Conservation (phyloP, 30 jellyfish, hydroid and myxozoan genomes). For the Hydra vulgaris region DNA sequence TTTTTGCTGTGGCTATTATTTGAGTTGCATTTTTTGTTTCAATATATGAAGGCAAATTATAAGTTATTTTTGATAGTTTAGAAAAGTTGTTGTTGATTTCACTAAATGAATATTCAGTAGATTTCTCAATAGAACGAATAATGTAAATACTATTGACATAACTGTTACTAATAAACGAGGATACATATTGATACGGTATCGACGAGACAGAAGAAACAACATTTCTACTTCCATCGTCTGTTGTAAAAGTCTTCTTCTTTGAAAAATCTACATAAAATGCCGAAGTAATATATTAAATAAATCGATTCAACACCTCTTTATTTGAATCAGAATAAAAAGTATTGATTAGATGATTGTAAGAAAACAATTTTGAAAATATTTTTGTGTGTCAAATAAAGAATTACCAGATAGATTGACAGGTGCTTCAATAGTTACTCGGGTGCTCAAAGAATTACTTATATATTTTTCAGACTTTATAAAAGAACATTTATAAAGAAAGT, state of each 20-base stretch:
- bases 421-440: background rate
- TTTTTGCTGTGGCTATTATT: no score
- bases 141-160: background rate
- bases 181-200: background rate
- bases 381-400: background rate
- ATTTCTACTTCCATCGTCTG: background rate
- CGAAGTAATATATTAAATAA: background rate
- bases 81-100: no score
- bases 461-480: background rate
- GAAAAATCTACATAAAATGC: background rate
- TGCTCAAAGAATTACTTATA: no score
- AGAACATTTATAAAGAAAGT: background rate
- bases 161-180: background rate
- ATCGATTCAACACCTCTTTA: background rate
- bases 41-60: no score
- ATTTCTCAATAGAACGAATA: background rate
- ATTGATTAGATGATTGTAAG: background rate
- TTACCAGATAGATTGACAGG: background rate
- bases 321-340: background rate
- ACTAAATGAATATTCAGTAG: no score
- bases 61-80: no score
- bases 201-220: background rate
- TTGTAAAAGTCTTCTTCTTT: background rate
- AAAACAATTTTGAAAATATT: background rate
- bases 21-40: no score